Conservation (phyloP, 2,888 invertebrate species). For the Leptopterna dolabrata region DNA sequence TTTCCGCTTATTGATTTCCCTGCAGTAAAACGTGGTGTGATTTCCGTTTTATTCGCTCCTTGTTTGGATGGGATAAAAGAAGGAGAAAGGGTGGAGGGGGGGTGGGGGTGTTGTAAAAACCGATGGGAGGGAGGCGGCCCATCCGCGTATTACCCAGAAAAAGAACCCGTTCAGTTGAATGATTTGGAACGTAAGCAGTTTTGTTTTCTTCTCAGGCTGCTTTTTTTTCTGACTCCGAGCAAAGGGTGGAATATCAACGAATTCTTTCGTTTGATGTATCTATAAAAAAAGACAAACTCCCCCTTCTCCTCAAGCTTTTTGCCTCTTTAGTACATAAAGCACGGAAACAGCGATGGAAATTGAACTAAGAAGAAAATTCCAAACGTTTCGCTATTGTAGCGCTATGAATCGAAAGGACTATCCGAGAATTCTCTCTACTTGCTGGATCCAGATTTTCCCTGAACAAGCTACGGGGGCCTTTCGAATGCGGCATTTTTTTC, state of each 20-base stretch:
- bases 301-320: neutral
- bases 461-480: too few relatives aligned
- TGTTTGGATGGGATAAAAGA: neutral
- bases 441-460: too few relatives aligned
- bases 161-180: slow-evolving; percentile 36
- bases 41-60: neutral
- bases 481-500: too few relatives aligned
- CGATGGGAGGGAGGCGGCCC: neutral
- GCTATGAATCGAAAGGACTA: too few relatives aligned
- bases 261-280: slow-evolving; percentile 40
- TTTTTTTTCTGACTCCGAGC: neutral
- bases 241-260: slow-evolving; percentile 38
- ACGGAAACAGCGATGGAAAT: too few relatives aligned
- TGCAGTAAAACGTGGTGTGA: slow-evolving; percentile 45
- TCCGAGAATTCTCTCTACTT: too few relatives aligned
- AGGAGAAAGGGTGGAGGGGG: neutral
- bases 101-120: slow-evolving; percentile 35
- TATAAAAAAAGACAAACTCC: neutral
- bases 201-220: slow-evolving; percentile 8
- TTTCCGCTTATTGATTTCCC: slow-evolving; percentile 53
- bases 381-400: too few relatives aligned
- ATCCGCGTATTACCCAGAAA: neutral
- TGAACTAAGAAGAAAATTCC: too few relatives aligned
- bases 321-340: neutral
- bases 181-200: slow-evolving; percentile 46